Evolutionary conservation across 2,888 invertebrate species (phyloP), one percentile per base, ranked within the genome.

Genomic region (Hirtodrosophila duncani): DNA sequence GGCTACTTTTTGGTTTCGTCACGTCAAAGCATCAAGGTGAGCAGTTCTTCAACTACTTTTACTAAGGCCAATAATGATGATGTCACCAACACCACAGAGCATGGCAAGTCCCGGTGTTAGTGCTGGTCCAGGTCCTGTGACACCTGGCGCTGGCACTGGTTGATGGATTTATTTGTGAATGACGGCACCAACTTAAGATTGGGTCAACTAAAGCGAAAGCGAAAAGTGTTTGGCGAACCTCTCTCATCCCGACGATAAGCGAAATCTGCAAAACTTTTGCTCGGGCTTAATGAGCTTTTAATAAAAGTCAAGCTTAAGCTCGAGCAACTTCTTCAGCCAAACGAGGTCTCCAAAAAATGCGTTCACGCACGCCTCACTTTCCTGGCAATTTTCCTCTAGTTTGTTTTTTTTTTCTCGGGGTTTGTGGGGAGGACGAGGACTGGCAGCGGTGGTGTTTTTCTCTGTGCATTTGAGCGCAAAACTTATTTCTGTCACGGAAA

Each of bases 401-500:
- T n/a, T n/a, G n/a, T n/a, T n/a, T n/a, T n/a, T n/a, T n/a, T n/a
- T n/a, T n/a, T n/a, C n/a, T n/a, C n/a, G n/a, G n/a, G n/a, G n/a
- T 31, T 27, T 43, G 24, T 10, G 9, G 9, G 16, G 23, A 20
- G 21, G 26, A 29, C 10, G 20, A 52, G 27, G 57, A 50, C 37
- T 23, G 38, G 26, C 39, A 2, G 27, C 6, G 10, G 0, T 31
- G 39, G 8, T 30, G 17, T 21, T 49, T 11, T 26, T 43, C 34
- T 36, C 29, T 78, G 77, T 77, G 78, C 82, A 77, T 72, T 81
- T 77, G 64, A 80, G 82, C 80, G 77, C 67, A 80, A 81, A 77
- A 77, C 77, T 77, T 77, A 77, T 77, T 77, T 77, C 82, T 82
- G 77, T 77, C 77, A 77, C 77, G 77, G 77, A 77, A 77, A 77